phyloP scores from a whole-genome alignment of 2,797 vertebrate species.

The Acrossocheilus fasciatus region DNA sequence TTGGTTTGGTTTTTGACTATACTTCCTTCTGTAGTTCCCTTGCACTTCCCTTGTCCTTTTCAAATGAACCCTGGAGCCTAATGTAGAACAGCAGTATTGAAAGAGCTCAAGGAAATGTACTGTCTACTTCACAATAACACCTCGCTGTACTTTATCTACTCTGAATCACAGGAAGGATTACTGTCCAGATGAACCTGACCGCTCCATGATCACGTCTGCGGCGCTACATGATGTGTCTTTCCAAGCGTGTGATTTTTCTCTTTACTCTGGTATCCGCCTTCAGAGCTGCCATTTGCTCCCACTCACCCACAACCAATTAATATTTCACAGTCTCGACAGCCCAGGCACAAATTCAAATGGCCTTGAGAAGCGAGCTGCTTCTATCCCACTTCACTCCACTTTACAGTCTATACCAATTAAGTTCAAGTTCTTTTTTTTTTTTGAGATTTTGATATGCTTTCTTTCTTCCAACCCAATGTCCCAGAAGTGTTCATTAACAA shows the following conservation, averaged over 20 bases:
- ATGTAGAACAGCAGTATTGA: slow-evolving; percentile 22
- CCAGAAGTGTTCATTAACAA: slow-evolving; percentile 65
- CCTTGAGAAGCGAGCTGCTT: slow-evolving; percentile 52
- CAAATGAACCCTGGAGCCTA: neutral
- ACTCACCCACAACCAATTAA: slow-evolving; percentile 60
- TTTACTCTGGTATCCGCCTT: slow-evolving; percentile 8
- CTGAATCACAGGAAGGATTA: slow-evolving; percentile 31
- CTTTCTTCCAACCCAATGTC: slow-evolving; percentile 52
- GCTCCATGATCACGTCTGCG: slow-evolving; percentile 50
- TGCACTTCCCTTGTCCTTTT: neutral
- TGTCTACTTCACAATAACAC: slow-evolving; percentile 32
- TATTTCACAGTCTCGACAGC: slow-evolving; percentile 54
- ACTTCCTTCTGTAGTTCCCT: neutral
- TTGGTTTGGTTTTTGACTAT: neutral
- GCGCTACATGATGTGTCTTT: slow-evolving; percentile 49
- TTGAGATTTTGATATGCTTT: slow-evolving; percentile 55
- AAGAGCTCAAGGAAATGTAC: slow-evolving; percentile 25
- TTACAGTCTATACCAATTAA: slow-evolving; percentile 66
- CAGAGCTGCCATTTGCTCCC: slow-evolving; percentile 49
- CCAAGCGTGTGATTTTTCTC: slow-evolving; percentile 49
- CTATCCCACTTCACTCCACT: slow-evolving; percentile 42
- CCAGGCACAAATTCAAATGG: slow-evolving; percentile 56
- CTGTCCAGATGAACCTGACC: slow-evolving; percentile 51
- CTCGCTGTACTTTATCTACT: slow-evolving; percentile 26
- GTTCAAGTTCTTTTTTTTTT: slow-evolving; percentile 49